Conservation (phyloP, 2,113 vertebrate species). For the Semnopithecus entellus region DNA sequence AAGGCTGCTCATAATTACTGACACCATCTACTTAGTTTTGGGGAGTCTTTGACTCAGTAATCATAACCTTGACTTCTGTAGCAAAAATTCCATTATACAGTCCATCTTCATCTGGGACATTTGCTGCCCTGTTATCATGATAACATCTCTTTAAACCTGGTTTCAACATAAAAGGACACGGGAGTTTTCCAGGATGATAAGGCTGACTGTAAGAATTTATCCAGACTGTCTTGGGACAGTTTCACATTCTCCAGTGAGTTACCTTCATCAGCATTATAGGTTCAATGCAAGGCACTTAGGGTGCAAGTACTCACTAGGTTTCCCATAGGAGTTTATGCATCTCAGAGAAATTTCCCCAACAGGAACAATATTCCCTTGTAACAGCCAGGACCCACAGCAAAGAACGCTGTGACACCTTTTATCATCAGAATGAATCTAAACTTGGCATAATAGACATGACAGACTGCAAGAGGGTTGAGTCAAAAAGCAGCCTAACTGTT, state of each 20-base stretch:
- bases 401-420: not conserved
- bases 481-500: not conserved
- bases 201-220: not conserved
- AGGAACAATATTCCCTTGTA: not conserved
- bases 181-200: not conserved
- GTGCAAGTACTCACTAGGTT: not conserved
- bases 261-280: not conserved
- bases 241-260: not conserved
- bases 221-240: not conserved
- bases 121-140: not conserved
- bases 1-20: not conserved
- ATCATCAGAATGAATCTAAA: not conserved
- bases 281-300: not conserved
- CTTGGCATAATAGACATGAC: not conserved
- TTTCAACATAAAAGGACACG: not conserved
- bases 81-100: not conserved
- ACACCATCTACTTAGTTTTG: not conserved
- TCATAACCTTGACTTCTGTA: not conserved
- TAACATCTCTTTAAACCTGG: not conserved
- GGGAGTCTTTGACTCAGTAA: not conserved
- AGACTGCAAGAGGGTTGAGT: not conserved
- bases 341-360: not conserved
- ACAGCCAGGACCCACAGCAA: not conserved
- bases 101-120: not conserved
- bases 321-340: not conserved